phyloP scores from a whole-genome alignment of 2,113 vertebrate species.

The Lepidothrix coronata region DNA sequence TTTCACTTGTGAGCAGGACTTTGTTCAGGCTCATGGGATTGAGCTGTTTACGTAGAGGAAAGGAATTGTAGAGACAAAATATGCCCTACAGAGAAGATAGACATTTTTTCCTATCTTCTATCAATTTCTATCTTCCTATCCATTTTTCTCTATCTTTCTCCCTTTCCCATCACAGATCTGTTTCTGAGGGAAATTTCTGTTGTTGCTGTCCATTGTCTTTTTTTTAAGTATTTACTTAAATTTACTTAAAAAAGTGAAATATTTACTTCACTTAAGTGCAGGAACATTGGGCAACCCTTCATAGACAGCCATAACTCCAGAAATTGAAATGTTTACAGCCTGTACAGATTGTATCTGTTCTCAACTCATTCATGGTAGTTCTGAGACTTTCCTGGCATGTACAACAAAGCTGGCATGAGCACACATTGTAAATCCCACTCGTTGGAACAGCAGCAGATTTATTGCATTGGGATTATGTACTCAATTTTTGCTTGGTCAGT shows the following conservation, averaged over 20 bases:
- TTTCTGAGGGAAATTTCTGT: neutral
- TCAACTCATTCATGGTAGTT: neutral
- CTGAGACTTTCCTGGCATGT: neutral
- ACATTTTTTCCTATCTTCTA: neutral
- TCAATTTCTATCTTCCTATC: neutral
- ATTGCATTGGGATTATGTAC: neutral
- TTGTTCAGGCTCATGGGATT: neutral
- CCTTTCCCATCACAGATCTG: neutral
- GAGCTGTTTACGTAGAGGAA: neutral
- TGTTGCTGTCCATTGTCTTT: neutral
- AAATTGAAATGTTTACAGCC: neutral
- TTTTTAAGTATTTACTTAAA: too few relatives aligned
- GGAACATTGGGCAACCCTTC: neutral
- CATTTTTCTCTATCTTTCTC: neutral
- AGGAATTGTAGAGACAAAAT: neutral
- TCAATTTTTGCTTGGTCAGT: neutral
- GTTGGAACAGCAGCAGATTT: neutral
- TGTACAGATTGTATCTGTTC: neutral
- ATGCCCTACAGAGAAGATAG: accelerated
- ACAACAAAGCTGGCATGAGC: neutral
- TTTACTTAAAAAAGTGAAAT: neutral
- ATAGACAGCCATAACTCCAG: neutral
- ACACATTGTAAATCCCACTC: neutral
- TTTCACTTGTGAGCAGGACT: neutral
- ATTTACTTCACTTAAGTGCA: neutral